Evolutionary conservation across 2,888 invertebrate species (phyloP).

Genomic region (Sipha maydis): DNA sequence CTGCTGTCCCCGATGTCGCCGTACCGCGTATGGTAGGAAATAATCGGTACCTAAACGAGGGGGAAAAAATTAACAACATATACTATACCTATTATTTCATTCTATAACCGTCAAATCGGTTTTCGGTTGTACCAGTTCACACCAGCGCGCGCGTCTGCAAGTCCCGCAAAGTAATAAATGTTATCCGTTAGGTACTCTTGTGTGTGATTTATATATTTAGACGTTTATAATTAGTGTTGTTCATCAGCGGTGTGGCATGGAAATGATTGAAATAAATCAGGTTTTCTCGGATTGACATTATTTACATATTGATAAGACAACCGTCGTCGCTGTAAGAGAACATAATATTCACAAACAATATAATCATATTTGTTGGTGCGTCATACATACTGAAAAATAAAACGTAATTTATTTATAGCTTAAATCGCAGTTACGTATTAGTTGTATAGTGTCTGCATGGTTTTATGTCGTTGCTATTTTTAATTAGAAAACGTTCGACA

Average conservation of each 20-base stretch:
- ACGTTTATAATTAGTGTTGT: background rate
- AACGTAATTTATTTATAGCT: background rate
- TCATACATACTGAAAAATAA: background rate
- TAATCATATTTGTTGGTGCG: background rate
- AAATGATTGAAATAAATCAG: background rate
- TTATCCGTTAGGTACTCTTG: background rate
- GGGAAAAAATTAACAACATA: background rate
- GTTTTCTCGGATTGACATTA: too few relatives aligned
- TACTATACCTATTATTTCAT: background rate
- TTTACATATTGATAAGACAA: too few relatives aligned
- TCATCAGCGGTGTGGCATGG: background rate
- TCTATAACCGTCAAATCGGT: background rate
- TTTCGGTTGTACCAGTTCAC: background rate
- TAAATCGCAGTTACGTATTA: background rate
- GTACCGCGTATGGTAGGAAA: background rate
- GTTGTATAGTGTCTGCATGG: background rate
- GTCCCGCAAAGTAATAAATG: background rate
- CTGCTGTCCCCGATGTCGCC: slow-evolving; percentile 30
- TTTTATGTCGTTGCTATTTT: background rate
- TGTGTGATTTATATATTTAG: background rate
- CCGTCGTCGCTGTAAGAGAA: background rate
- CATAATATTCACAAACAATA: background rate
- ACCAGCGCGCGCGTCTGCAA: background rate
- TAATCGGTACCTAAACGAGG: background rate
- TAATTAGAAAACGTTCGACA: background rate